Conservation (phyloP, 2,888 invertebrate genomes). For the Stenichneumon culpator region DNA sequence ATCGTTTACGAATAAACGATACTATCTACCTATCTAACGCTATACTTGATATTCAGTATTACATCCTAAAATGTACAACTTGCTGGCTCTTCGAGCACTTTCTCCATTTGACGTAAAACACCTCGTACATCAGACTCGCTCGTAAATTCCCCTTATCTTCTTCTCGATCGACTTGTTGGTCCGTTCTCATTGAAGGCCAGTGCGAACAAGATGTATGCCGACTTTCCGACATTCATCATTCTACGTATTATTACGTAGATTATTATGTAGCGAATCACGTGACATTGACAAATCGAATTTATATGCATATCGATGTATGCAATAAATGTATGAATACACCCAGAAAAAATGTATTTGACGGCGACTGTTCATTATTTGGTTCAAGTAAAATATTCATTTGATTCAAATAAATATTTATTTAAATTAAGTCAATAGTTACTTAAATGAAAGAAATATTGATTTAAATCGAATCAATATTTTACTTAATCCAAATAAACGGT, state of each 20-base stretch:
- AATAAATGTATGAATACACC: too few species aligned
- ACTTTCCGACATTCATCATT: not conserved
- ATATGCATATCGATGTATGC: not conserved
- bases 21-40: too few species aligned
- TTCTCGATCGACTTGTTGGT: not conserved
- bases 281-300: slow-evolving; percentile 6
- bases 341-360: too few species aligned
- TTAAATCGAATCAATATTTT: too few species aligned
- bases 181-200: not conserved
- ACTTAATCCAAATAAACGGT: too few species aligned
- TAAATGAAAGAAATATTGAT: too few species aligned
- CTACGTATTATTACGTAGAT: not conserved
- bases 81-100: not conserved
- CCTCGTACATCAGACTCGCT: not conserved
- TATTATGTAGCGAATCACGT: not conserved
- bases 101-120: not conserved
- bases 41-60: not conserved
- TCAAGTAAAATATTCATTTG: too few species aligned
- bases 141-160: not conserved
- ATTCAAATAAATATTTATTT: too few species aligned
- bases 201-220: not conserved
- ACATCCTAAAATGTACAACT: not conserved
- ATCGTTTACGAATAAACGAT: too few species aligned
- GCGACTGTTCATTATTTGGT: too few species aligned
- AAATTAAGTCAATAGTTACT: too few species aligned